phyloP scores from a whole-genome alignment of 1,140 invertebrate genomes.

The Neodiprion lecontei region DNA sequence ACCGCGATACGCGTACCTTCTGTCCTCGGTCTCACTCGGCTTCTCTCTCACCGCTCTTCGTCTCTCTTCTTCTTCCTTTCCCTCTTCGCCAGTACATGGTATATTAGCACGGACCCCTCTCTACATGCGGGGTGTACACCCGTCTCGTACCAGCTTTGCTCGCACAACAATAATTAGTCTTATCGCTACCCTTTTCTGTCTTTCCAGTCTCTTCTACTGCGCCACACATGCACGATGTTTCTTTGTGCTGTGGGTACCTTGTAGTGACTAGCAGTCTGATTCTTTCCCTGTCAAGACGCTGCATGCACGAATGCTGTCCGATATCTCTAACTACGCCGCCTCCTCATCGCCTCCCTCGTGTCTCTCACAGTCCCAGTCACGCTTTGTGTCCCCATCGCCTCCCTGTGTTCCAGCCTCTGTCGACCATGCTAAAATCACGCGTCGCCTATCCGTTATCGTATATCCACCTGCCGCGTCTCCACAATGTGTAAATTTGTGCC shows the following conservation, averaged over 20 bases:
- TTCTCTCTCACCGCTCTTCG: neutral
- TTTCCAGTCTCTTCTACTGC: constrained; percentile 25
- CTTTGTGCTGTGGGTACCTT: constrained; percentile 10
- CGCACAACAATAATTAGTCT: constrained; percentile 55
- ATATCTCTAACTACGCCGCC: no score
- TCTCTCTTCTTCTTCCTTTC: neutral
- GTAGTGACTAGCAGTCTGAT: constrained; percentile 19
- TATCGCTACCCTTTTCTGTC: constrained; percentile 38
- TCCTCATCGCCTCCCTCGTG: no score
- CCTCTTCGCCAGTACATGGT: neutral
- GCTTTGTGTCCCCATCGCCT: no score
- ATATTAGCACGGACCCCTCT: neutral
- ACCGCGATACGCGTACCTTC: constrained; percentile 50
- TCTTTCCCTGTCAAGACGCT: constrained; percentile 29
- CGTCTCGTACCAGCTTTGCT: neutral
- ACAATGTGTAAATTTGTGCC: no score
- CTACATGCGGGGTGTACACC: no score
- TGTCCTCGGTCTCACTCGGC: constrained; percentile 39
- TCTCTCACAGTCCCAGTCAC: no score
- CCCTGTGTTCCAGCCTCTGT: no score
- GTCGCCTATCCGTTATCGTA: no score
- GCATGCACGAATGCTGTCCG: constrained; percentile 30
- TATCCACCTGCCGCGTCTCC: no score
- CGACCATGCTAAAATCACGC: no score
- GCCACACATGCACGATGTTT: constrained; percentile 29